A percentile compares a stretch with the other conserved stretches of the same genome.
Evolutionary conservation across 2,797 vertebrate genomes (phyloP).

Genomic region (Leuciscus waleckii): DNA sequence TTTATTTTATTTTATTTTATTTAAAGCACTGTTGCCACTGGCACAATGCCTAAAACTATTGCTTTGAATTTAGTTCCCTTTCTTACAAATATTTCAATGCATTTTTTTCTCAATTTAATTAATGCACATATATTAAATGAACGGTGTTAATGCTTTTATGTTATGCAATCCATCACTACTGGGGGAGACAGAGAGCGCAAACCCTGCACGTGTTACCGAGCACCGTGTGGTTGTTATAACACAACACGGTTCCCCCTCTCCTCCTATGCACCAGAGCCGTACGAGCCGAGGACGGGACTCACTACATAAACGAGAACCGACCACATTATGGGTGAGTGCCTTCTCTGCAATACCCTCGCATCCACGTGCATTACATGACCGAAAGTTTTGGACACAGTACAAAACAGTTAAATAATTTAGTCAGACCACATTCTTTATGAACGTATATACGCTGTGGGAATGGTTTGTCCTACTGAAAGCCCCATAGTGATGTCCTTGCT

Average conservation of each 20-base stretch:
- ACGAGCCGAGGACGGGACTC: constrained; percentile 26
- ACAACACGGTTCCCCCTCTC: background rate
- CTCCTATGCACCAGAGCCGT: background rate
- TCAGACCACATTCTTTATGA: constrained; percentile 7
- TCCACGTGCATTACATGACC: background rate
- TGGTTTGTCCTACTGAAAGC: constrained; percentile 55
- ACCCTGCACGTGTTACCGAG: constrained; percentile 53
- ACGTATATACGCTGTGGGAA: constrained; percentile 38
- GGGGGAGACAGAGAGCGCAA: constrained; percentile 40
- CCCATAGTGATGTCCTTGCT: constrained; percentile 65
- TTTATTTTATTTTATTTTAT: background rate
- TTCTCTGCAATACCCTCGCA: background rate
- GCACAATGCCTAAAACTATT: background rate
- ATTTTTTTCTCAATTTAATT: background rate
- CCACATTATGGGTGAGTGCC: constrained; percentile 68
- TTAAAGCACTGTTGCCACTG: background rate
- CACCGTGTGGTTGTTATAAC: constrained; percentile 28
- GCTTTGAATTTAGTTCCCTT: background rate
- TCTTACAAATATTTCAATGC: background rate
- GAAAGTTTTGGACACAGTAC: background rate
- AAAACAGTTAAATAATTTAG: background rate
- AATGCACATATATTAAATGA: background rate
- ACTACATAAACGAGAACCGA: constrained; percentile 49
- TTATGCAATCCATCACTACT: constrained; percentile 44
- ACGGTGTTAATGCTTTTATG: background rate